Evolutionary conservation across 2,113 vertebrate genomes (phyloP), one percentile per base, ranked within the genome.

Genomic region (Crocuta crocuta): DNA sequence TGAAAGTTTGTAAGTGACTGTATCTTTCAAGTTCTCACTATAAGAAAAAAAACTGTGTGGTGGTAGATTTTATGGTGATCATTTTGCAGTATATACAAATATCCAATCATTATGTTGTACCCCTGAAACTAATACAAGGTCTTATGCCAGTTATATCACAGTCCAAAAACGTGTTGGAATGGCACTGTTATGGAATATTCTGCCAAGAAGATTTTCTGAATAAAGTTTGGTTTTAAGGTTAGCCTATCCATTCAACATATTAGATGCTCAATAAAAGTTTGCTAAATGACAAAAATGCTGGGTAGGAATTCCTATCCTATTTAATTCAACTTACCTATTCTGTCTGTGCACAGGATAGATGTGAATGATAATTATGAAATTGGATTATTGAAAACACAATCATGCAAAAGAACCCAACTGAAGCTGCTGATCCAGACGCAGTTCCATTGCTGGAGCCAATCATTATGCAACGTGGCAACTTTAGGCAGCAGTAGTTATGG

Each of bases 321-420:
- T 7, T 81, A 66, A 65, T 70, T 71, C 26, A 92, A 39, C 10
- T 89, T 39, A 65, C 35, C 39, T 63, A 10, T 53, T 93, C 82
- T 35, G 1, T 4, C 7, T 78, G 8, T 61, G 8, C 13, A 85
- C 13, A 84, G 1, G 55, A 93, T 19, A 92, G 39, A 43, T 70
- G 10, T 70, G 58, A 43, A 73, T 83, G 55, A 35, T 31, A 79
- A 80, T 83, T 70, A 65, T 70, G 8, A 80, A 89, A 76, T 7
- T 74, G 55, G 16, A 92, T 89, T 61, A 43, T 55, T n/a, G n/a
- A 96, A 89, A 85, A 82, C n/a, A 33, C 39, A 94, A 39, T 55
- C 65, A 45, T 61, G 5, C 12, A n/a, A 26, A 80, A 80, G 68
- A 89, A 7, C 96, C 9, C 13, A 66, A 10, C 24, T 85, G 4